phyloP scores from a whole-genome alignment of 2,797 vertebrate species.

The Helicolenus hilgendorfi region DNA sequence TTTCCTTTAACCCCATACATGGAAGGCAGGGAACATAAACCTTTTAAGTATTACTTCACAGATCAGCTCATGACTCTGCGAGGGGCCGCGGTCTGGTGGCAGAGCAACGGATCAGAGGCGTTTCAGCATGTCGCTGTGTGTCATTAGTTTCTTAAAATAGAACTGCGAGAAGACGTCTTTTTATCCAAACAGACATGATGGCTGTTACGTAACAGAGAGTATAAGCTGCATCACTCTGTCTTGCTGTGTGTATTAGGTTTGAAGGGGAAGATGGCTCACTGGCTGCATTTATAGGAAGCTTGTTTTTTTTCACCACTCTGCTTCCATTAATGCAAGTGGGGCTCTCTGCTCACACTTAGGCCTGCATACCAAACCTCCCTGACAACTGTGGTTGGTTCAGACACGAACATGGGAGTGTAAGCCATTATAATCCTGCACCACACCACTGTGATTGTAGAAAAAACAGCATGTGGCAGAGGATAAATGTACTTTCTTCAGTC shows the following conservation, averaged over 20 bases:
- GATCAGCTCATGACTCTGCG: constrained; percentile 8
- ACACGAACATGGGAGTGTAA: constrained; percentile 29
- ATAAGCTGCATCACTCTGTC: constrained; percentile 58
- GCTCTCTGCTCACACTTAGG: constrained; percentile 39
- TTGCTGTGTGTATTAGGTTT: constrained; percentile 42
- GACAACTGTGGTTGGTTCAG: constrained; percentile 33
- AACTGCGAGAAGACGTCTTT: constrained; percentile 73
- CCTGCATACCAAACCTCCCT: constrained; percentile 53
- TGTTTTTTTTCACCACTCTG: not conserved
- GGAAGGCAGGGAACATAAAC: constrained; percentile 72
- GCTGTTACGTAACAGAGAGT: constrained; percentile 68
- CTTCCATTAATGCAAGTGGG: constrained; percentile 52
- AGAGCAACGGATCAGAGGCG: constrained; percentile 40
- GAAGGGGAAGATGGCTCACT: constrained; percentile 60
- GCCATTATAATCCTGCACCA: constrained; percentile 51
- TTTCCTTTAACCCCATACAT: constrained; percentile 70
- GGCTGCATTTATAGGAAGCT: constrained; percentile 54
- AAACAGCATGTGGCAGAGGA: not conserved
- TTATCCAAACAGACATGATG: constrained; percentile 76
- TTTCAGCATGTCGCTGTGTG: constrained; percentile 51
- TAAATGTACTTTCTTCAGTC: constrained; percentile 25
- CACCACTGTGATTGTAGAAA: constrained; percentile 12
- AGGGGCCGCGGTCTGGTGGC: constrained; percentile 46
- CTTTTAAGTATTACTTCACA: constrained; percentile 54
- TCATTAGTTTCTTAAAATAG: constrained; percentile 77